Evolutionary conservation across 2,888 invertebrate genomes (phyloP).

Genomic region (Limnephilus marmoratus): DNA sequence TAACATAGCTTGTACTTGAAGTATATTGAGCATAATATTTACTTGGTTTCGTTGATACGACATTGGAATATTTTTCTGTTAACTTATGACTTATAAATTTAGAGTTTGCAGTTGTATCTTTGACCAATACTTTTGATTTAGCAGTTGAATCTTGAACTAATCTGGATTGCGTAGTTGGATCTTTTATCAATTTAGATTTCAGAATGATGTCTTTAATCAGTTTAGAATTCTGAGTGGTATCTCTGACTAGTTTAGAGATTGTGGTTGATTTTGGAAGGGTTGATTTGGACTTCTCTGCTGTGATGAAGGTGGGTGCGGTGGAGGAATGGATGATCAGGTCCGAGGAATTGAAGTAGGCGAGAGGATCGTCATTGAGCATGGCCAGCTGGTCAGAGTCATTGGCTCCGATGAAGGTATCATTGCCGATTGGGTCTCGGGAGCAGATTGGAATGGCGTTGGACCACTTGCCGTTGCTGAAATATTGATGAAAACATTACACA

Average conservation of each 20-base stretch:
- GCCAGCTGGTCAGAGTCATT: slow-evolving; percentile 70
- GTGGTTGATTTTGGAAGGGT: neutral
- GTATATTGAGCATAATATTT: neutral
- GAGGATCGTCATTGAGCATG: slow-evolving; percentile 72
- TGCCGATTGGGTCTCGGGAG: slow-evolving; percentile 72
- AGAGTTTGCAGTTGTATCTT: neutral
- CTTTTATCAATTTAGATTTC: neutral
- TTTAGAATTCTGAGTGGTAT: neutral
- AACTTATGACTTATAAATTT: neutral
- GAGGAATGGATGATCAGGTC: neutral
- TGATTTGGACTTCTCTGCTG: neutral
- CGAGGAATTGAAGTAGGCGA: slow-evolving; percentile 48
- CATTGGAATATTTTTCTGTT: neutral
- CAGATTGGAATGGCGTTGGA: slow-evolving; percentile 91
- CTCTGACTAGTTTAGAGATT: neutral
- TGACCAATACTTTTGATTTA: neutral
- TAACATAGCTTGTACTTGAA: neutral
- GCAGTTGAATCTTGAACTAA: neutral
- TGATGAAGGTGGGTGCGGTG: neutral
- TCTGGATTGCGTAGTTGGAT: neutral
- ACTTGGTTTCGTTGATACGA: neutral
- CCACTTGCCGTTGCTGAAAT: slow-evolving; percentile 88
- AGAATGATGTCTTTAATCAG: neutral
- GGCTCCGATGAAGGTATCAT: slow-evolving; percentile 57
- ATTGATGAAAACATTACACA: neutral